These are phyloP conservation scores for Cheiracanthium punctorium DNA, from an alignment of 2,888 invertebrate genomes.

Conservation along the genomic window DNA sequence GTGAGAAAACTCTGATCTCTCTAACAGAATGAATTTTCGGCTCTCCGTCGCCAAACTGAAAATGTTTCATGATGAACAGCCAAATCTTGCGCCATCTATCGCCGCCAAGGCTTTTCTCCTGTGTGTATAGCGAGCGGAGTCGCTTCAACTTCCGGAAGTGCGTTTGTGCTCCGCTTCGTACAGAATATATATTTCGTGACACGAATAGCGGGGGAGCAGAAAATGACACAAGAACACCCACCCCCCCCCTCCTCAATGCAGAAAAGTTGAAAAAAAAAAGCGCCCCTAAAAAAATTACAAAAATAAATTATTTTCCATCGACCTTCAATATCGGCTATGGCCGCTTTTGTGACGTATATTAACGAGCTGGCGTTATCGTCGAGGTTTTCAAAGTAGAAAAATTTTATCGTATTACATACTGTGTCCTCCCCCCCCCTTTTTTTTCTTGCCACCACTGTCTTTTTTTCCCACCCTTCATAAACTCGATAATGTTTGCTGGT, in stretches of 20 bases:
- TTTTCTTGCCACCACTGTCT: not conserved
- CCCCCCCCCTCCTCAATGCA: conserved; percentile 22
- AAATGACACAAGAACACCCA: conserved; percentile 62
- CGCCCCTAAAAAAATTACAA: conserved; percentile 47
- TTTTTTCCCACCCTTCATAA: conserved; percentile 47
- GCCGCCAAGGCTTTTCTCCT: conserved; percentile 32
- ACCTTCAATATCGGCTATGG: conserved; percentile 62
- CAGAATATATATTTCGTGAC: conserved; percentile 56
- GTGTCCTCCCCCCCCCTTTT: conserved; percentile 22
- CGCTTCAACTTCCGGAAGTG: conserved; percentile 65
- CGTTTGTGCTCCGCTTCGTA: conserved; percentile 60
- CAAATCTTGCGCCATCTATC: conserved; percentile 29
- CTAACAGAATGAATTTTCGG: too few species aligned
- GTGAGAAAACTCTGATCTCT: too few species aligned
- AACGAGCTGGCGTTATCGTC: conserved; percentile 62
- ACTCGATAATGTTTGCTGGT: conserved; percentile 60
- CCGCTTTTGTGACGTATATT: conserved; percentile 65
- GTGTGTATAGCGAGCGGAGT: conserved; percentile 33
- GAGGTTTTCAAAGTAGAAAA: conserved; percentile 41
- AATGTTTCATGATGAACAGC: too few species aligned
- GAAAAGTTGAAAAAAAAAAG: conserved; percentile 25
- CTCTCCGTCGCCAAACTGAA: too few species aligned
- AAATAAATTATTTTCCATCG: conserved; percentile 69
- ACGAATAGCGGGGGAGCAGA: conserved; percentile 58
- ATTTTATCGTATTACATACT: conserved; percentile 59